Percentiles rank a stretch among this genome's conserved stretches.
These are phyloP conservation scores for Yponomeuta sedellus DNA, from an alignment of 2,888 invertebrate species.

Conservation along the genomic window DNA sequence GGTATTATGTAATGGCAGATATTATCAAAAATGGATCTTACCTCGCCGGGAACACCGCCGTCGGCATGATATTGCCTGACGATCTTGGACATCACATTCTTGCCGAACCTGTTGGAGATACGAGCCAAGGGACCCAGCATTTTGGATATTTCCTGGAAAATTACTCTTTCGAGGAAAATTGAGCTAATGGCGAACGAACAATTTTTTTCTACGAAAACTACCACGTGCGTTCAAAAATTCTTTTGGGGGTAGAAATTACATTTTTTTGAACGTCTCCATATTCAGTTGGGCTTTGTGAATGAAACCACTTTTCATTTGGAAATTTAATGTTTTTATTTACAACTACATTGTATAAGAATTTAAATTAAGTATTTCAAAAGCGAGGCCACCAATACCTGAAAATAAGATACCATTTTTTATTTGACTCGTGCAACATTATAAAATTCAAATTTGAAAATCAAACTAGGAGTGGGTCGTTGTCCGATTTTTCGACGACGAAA, in stretches of 20 bases:
- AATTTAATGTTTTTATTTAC: not conserved
- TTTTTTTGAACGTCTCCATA: not conserved
- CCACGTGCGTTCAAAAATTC: constrained; percentile 16
- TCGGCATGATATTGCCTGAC: constrained; percentile 57
- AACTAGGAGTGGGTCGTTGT: no score
- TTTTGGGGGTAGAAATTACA: not conserved
- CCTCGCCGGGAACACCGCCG: constrained; percentile 68
- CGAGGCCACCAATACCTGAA: not conserved
- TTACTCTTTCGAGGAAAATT: constrained; percentile 19
- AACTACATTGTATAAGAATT: constrained; percentile 1
- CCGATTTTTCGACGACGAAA: no score
- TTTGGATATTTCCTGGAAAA: constrained; percentile 29
- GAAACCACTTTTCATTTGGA: not conserved
- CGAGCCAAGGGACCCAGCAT: constrained; percentile 62
- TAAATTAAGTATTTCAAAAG: not conserved
- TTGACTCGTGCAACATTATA: not conserved
- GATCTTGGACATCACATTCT: constrained; percentile 60
- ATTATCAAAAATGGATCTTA: constrained; percentile 46
- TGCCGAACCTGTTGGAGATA: constrained; percentile 55
- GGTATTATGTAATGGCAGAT: constrained; percentile 54
- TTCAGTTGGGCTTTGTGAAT: not conserved
- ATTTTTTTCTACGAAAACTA: constrained; percentile 22
- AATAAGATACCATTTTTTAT: not conserved
- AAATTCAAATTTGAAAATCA: no score
- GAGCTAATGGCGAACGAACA: not conserved